Evolutionary conservation across 2,888 invertebrate genomes (phyloP), one percentile per base, ranked within the genome.

Genomic region (Mylabris sibirica): DNA sequence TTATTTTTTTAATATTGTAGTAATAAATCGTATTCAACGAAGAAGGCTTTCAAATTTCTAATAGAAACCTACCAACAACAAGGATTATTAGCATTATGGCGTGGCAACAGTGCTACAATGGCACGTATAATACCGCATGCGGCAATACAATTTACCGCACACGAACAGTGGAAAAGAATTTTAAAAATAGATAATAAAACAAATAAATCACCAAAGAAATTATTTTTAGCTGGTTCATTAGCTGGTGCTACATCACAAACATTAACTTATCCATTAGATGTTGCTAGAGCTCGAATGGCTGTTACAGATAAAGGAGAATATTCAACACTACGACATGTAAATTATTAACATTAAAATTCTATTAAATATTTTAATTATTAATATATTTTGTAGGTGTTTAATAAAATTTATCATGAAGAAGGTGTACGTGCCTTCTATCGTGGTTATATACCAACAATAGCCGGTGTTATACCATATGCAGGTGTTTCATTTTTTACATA

Each of bases 31-130:
- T 95, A 94, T 84, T 90, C 93, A 0, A 90, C 91, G 76, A 88
- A 87, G 63, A 92, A 91, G 60, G 95, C 94, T 0, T 79, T 90
- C 0, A 81, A 85, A 68, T 95, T 94, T 86, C 82, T 95, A n/a
- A 76, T 85, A 35, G 82, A 87, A 70, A 92, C 93, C 20, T 92
- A 92, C 74, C 88, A 87, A 74, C 88, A 88, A 17, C 94, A 97
- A 80, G 99, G 99, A 1, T 85, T 94, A 63, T 75, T 90, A 12
- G 93, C 96, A 67, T 85, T 99, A 77, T 99, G 98, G 98, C 89
- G 99, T 64, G 99, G 99, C 3, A 99, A 99, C 89, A 96, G 97
- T 74, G 99, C 99, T 4, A 99, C 98, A 0, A 96, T 99, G 96
- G 97, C 95, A 17, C 88, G 99, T 67, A 98, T 99, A 71, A 88